phyloP scores from a whole-genome alignment of 2,888 invertebrate genomes.

The Drosophila rellima region DNA sequence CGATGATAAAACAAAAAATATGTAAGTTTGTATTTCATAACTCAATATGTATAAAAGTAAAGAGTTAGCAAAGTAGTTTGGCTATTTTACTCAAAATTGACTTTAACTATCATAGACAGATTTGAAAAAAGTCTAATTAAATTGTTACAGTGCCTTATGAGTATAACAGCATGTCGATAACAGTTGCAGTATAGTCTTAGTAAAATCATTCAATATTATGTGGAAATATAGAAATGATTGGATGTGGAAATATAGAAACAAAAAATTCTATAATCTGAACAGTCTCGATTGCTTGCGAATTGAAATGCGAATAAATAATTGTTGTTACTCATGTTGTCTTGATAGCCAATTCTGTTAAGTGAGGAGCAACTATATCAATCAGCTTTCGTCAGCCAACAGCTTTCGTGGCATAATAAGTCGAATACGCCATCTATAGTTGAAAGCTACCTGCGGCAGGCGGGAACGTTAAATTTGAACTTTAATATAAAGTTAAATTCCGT shows the following conservation, averaged over 20 bases:
- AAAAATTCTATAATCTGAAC: no score
- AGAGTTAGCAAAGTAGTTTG: neutral
- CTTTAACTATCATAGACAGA: neutral
- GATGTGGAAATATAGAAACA: no score
- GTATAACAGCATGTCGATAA: neutral
- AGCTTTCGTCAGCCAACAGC: slow-evolving; percentile 32
- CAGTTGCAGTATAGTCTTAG: no score
- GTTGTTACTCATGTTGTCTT: neutral
- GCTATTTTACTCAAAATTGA: neutral
- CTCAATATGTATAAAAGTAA: no score
- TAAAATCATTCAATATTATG: no score
- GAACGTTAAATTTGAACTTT: neutral
- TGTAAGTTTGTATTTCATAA: no score
- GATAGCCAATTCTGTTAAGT: neutral
- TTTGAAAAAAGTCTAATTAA: neutral
- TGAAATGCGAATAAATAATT: slow-evolving; percentile 4
- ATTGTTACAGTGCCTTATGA: slow-evolving; percentile 2
- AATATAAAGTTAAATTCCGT: neutral
- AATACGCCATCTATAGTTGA: slow-evolving; percentile 44
- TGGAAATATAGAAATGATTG: no score
- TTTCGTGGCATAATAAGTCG: no score
- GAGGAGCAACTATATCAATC: neutral
- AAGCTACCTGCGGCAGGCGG: no score
- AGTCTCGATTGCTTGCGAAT: no score
- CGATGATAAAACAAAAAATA: neutral